Evolutionary conservation across 2,113 vertebrate species (phyloP).

Genomic region (Nycticryphes semicollaris): DNA sequence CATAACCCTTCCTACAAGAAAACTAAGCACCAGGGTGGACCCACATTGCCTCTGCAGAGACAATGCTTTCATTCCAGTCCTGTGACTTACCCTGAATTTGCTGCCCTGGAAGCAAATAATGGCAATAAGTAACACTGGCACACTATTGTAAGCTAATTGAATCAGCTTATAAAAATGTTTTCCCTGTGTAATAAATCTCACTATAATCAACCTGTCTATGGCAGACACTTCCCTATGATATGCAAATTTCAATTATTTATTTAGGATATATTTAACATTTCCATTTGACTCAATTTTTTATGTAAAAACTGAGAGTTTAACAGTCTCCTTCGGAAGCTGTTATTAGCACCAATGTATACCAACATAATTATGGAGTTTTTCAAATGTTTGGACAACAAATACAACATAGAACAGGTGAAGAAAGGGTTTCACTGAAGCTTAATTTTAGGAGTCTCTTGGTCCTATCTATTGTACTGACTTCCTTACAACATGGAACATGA

Average conservation of each 20-base stretch:
- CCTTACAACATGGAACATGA: neutral
- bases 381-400: neutral
- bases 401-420: neutral
- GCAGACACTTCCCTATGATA: slow-evolving; percentile 19
- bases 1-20: neutral
- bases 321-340: neutral
- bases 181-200: slow-evolving; percentile 28
- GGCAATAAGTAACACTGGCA: neutral
- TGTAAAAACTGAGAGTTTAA: neutral
- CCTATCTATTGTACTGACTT: neutral
- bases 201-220: slow-evolving; percentile 6
- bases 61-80: neutral
- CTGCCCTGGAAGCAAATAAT: neutral
- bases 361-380: neutral
- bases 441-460: neutral
- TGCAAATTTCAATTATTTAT: slow-evolving; percentile 59
- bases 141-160: neutral
- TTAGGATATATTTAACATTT: slow-evolving; percentile 36
- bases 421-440: neutral
- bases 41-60: neutral
- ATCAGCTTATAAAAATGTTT: slow-evolving; percentile 33
- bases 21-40: neutral
- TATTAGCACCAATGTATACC: neutral
- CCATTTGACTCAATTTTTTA: neutral
- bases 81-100: neutral